phyloP scores from a whole-genome alignment of 2,888 invertebrate species.

The Embidobia sp. region DNA sequence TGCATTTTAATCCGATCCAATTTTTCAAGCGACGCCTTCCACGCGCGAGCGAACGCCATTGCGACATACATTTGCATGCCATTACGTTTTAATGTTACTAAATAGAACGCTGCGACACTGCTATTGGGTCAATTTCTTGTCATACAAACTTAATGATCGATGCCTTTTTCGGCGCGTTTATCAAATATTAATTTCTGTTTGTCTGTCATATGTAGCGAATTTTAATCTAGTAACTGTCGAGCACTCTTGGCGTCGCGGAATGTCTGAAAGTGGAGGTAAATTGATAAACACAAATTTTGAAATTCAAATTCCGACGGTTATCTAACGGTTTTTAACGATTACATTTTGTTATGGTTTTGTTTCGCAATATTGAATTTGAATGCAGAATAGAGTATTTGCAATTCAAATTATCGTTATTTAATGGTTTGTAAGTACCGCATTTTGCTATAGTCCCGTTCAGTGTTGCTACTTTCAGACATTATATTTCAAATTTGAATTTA shows the following conservation, averaged over 20 bases:
- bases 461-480: too few species aligned
- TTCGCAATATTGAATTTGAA: too few species aligned
- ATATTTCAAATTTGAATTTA: too few species aligned
- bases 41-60: constrained; percentile 32
- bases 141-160: not conserved
- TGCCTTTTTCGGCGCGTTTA: constrained; percentile 22
- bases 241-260: not conserved
- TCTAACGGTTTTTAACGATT: not conserved
- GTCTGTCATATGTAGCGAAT: not conserved
- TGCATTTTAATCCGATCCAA: constrained; percentile 63
- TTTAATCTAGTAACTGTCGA: too few species aligned
- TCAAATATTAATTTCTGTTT: constrained; percentile 18
- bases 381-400: too few species aligned
- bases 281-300: not conserved
- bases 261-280: not conserved
- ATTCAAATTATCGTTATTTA: too few species aligned
- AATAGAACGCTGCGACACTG: constrained; percentile 35
- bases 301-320: not conserved
- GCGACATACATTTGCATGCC: constrained; percentile 53
- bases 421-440: too few species aligned
- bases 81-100: constrained; percentile 49
- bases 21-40: constrained; percentile 47
- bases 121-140: constrained; percentile 23
- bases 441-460: too few species aligned
- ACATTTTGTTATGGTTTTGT: not conserved